phyloP scores from a whole-genome alignment of 2,797 vertebrate genomes.

The Gallinago nigripennis region DNA sequence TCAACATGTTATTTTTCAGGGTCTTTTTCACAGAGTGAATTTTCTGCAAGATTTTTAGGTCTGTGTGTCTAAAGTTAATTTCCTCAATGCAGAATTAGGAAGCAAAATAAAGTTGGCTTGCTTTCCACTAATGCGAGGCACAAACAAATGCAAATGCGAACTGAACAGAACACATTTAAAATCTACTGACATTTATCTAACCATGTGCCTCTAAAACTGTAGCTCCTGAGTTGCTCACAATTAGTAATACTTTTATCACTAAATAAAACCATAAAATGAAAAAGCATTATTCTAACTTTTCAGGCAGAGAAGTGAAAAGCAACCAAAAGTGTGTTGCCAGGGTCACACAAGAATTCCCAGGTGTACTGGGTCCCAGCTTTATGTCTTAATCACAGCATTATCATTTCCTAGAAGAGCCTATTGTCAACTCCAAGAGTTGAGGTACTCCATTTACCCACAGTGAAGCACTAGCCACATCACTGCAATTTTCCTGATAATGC shows the following conservation, averaged over 20 bases:
- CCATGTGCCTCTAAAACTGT: neutral
- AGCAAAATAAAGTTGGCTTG: neutral
- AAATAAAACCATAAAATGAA: neutral
- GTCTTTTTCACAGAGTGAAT: neutral
- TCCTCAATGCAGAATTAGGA: neutral
- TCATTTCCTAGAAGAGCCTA: slow-evolving; percentile 45
- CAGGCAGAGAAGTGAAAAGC: slow-evolving; percentile 5
- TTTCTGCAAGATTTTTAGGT: neutral
- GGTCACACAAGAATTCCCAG: slow-evolving; percentile 14
- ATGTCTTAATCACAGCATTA: slow-evolving; percentile 41
- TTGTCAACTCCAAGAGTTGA: slow-evolving; percentile 49
- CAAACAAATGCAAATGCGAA: neutral
- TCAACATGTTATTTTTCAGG: neutral
- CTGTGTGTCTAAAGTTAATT: neutral
- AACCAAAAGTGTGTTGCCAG: neutral
- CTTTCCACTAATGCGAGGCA: neutral
- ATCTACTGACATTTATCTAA: neutral
- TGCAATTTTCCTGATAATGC: slow-evolving; percentile 58
- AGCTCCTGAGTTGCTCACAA: neutral
- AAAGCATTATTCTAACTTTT: slow-evolving; percentile 16
- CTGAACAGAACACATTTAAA: neutral
- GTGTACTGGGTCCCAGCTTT: neutral
- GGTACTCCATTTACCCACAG: slow-evolving; percentile 55
- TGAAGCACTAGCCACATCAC: slow-evolving; percentile 17
- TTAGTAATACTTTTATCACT: neutral